phyloP scores from a whole-genome alignment of 92 coral and sea anemone genomes.

The Muricea muricata region DNA sequence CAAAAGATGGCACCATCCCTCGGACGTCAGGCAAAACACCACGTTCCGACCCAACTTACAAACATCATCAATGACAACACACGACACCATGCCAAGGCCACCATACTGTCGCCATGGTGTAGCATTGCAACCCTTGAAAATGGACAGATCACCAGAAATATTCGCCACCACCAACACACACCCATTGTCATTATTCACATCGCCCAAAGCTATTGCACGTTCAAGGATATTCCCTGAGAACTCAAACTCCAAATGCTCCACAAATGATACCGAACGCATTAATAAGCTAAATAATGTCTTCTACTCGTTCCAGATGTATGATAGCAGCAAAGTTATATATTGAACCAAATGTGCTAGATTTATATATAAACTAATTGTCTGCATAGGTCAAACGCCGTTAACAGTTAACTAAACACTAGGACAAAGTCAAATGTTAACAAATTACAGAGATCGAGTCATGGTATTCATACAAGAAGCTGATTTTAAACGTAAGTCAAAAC shows the following conservation, averaged over 20 bases:
- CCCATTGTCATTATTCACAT: conserved; percentile 86
- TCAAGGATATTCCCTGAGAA: conserved; percentile 80
- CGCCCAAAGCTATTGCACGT: conserved; percentile 79
- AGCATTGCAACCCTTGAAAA: conserved; percentile 75
- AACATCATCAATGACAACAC: conserved; percentile 88
- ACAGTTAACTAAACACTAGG: no score
- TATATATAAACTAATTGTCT: no score
- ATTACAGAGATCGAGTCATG: no score
- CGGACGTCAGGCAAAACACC: conserved; percentile 82
- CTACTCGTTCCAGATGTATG: no score
- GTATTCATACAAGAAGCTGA: no score
- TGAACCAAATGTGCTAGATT: no score
- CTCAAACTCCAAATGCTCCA: conserved; percentile 85
- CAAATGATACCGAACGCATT: conserved; percentile 92
- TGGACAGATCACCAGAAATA: conserved; percentile 80
- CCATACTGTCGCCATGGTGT: conserved; percentile 76
- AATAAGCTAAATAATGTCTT: no score
- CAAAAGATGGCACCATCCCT: conserved; percentile 90
- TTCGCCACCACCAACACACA: conserved; percentile 82
- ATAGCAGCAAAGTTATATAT: no score
- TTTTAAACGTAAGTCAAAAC: no score
- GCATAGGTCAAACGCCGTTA: no score
- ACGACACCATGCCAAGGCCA: conserved; percentile 87
- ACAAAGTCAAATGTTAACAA: no score
- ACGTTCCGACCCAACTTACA: conserved; percentile 75